Base-by-base conservation (phyloP, 1,140 invertebrate genomes). In the Drosophila virilis region DNA sequence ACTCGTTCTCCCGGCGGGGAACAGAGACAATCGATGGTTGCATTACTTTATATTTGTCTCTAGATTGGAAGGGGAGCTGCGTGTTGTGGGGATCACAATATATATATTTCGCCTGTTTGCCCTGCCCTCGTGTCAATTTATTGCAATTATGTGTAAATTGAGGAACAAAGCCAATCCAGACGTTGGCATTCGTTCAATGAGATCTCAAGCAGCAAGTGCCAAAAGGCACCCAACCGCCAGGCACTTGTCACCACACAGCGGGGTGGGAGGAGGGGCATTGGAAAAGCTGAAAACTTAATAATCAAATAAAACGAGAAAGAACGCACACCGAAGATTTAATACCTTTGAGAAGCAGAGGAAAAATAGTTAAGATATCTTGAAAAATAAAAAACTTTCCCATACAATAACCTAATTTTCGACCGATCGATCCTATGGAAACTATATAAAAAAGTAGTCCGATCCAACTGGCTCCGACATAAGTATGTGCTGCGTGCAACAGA, bases 101-200 rank as follows among this genome's bases (percentile, higher is more conserved):
- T 64, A 80, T 64, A 80, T 79, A 15, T 46, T 50, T 51, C 42
- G 28, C 57, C 40, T 38, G 17, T 50, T 67, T 68, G 51, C 48
- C 17, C 43, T 9, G 28, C 28, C 12, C 70, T 61, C 71, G 45
- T 83, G 66, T 80, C 79, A 88, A 88, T 88, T 88, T 88, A 88
- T 89, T 80, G 84, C 83, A 88, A 89, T 88, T 88, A 88, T 83
- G 83, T 88, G 83, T 83, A 88, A 88, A 88, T 88, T 88, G 73
- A 80, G 77, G 80, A 79, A 88, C 83, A 88, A 88, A 83, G 83
- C 76, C 69, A 68, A 54, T 73, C 64, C 69, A 79, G 82, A 62
- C 64, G 48, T 8, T 37, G 54, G 35, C 65, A 57, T 57, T 55
- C 37, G 38, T 33, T 55, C 33, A 42, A 37, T 58, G 32, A 51